Evolutionary conservation across 2,797 vertebrate genomes (phyloP).

Genomic region (Agapornis canus): DNA sequence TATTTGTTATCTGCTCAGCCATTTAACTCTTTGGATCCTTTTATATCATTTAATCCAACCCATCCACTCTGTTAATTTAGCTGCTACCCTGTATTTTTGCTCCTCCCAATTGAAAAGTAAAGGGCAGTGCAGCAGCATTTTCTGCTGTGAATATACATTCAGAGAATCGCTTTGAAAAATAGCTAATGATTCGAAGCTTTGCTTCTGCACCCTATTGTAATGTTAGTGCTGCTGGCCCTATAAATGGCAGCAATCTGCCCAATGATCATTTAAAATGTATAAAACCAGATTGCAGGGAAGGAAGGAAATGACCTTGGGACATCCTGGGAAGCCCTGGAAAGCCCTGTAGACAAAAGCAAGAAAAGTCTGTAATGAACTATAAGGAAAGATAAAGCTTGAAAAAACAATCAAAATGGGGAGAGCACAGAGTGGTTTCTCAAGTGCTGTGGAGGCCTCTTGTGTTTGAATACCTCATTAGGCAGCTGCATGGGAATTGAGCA

Average conservation of each 20-base stretch:
- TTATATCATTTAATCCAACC: not conserved
- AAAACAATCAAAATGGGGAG: not conserved
- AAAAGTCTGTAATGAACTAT: not conserved
- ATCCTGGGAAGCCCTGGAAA: not conserved
- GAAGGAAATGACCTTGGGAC: not conserved
- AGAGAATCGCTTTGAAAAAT: not conserved
- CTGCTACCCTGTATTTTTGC: not conserved
- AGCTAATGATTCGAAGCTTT: not conserved
- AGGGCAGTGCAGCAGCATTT: not conserved
- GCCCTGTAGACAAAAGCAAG: not conserved
- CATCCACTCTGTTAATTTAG: not conserved
- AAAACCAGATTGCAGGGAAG: not conserved
- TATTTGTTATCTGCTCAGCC: not conserved
- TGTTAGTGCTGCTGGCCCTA: accelerated
- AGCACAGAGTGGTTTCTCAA: not conserved
- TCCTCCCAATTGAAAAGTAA: not conserved
- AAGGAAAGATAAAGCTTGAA: not conserved
- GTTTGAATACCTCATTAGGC: constrained; percentile 1
- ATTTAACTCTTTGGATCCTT: not conserved
- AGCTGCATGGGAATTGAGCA: not conserved
- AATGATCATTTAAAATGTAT: not conserved
- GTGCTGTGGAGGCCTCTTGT: not conserved
- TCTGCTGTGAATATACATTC: not conserved
- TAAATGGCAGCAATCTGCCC: not conserved
- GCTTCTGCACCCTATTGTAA: not conserved